phyloP scores from a whole-genome alignment of 2,113 vertebrate species.

The Spea multiplicata region DNA sequence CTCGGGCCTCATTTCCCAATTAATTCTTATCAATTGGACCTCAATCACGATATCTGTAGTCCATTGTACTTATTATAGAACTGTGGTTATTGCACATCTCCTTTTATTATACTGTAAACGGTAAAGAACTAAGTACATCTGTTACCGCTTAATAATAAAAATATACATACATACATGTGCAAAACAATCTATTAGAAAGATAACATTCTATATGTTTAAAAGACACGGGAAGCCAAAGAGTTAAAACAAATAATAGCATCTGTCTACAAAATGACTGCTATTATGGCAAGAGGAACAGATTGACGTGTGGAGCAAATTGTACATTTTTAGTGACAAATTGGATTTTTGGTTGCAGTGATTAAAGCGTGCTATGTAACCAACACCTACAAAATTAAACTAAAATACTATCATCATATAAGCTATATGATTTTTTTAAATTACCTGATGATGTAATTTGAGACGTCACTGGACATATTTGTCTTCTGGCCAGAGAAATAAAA shows the following conservation, averaged over 20 bases:
- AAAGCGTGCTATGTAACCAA: slow-evolving; percentile 16
- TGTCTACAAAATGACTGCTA: slow-evolving; percentile 27
- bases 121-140: no score
- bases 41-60: no score
- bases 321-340: slow-evolving; percentile 34
- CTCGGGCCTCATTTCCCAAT: no score
- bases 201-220: no score
- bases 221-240: slow-evolving; percentile 2
- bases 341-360: slow-evolving; percentile 15
- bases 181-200: no score
- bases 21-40: no score
- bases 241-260: slow-evolving; percentile 45
- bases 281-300: slow-evolving; percentile 27
- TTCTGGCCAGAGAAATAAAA: slow-evolving; percentile 6
- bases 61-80: no score
- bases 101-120: no score
- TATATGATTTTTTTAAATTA: slow-evolving; percentile 1
- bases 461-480: background rate
- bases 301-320: slow-evolving; percentile 20
- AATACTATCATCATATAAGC: slow-evolving; percentile 1
- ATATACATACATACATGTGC: no score
- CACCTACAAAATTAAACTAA: slow-evolving; percentile 15
- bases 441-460: slow-evolving; percentile 6
- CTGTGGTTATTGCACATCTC: no score
- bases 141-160: no score